Conservation (phyloP, 2,113 vertebrate species). For the Onychostruthus taczanowskii region DNA sequence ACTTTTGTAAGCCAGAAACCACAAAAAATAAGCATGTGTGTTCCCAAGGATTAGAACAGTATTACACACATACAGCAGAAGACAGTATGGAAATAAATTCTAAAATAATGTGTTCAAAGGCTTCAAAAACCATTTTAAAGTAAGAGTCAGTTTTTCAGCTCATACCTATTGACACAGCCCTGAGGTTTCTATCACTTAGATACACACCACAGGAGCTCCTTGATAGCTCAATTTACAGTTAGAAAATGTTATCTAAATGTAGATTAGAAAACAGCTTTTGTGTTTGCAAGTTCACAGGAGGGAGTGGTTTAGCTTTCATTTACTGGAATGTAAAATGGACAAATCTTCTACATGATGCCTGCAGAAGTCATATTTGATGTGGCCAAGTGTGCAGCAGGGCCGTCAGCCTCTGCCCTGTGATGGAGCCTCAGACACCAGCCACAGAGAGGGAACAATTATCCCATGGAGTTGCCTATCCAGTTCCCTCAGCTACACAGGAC, state of each 20-base stretch:
- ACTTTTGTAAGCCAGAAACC: background rate
- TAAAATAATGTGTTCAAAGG: background rate
- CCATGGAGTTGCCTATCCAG: background rate
- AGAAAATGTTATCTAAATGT: background rate
- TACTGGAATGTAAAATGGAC: background rate
- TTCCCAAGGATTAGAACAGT: background rate
- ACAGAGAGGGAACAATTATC: background rate
- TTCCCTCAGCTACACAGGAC: background rate
- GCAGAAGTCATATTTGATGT: background rate
- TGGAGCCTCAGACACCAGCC: background rate
- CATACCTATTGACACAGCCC: background rate
- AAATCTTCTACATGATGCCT: background rate
- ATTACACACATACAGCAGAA: background rate
- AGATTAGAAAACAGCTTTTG: background rate
- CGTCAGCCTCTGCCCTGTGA: background rate
- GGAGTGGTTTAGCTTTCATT: background rate
- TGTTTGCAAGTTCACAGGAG: background rate
- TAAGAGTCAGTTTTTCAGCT: background rate
- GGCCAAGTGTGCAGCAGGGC: accelerated
- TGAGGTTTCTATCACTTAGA: background rate
- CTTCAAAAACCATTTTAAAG: background rate
- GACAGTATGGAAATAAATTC: background rate
- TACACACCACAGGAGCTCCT: background rate
- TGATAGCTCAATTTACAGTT: background rate
- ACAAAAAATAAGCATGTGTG: background rate